Evolutionary conservation across 64 coral and sea anemone species (phyloP), one percentile per base, ranked within the genome.

Genomic region (Porites australiensis): DNA sequence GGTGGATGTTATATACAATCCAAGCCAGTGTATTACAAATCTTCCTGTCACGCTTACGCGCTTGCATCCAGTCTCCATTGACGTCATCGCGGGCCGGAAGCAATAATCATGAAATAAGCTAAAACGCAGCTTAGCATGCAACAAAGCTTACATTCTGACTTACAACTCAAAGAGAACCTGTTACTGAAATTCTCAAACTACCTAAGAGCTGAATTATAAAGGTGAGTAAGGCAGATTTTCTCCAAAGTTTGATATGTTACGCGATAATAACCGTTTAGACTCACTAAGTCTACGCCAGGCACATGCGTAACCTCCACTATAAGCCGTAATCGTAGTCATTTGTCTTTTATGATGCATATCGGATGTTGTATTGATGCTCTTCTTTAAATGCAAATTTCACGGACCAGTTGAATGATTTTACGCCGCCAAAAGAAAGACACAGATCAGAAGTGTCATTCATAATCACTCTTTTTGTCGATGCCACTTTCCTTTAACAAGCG

Each of bases 51-150:
- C 68, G 23, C 10, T 71, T 10, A 71, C 68, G 68, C 37, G 45
- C 72, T 3, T 48, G 73, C 73, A 75, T 6, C 45, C 13, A 13
- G 51, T 68, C 46, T 0, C 2, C 45, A 51, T 84, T 84, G 81
- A 84, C 81, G 81, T 84, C 81, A 84, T 50, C 8, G 2, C 6
- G 0, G 45, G 46, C 81, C 61, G 81, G 81, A 84, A 84, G 81
- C 23, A 51, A 8, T 52, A 8, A 15, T 52, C 62, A 21, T 67
- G 58, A 64, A 66, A 64, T 47, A 64, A 16, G 81, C 62, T 68
- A 62, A 61, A 62, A 81, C 55, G 78, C 78, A 13, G 78, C 19
- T 8, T 5, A 9, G 18, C 66, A 47, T 15, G 44, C n/a, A 14
- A 50, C 44, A 49, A 48, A 8, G 16, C 48, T 49, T 12, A 57